A percentile compares a stretch with the other conserved stretches of the same genome.
phyloP scores from a whole-genome alignment of 2,113 vertebrate genomes.

The Heteronetta atricapilla region DNA sequence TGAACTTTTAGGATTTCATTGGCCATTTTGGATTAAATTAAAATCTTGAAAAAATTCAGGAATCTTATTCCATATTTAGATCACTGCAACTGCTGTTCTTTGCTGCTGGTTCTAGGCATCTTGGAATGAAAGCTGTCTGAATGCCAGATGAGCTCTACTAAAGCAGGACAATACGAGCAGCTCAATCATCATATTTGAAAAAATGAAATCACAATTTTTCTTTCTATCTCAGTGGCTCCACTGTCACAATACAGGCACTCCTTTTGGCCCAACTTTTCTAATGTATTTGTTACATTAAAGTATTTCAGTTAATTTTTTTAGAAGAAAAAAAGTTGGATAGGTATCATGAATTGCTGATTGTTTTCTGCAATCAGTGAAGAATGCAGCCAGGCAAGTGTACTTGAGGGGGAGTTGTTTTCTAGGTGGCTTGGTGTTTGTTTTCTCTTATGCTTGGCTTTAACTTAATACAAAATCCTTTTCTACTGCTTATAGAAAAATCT shows the following conservation, averaged over 20 bases:
- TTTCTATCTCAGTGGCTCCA: neutral
- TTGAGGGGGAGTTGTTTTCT: neutral
- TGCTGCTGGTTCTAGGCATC: neutral
- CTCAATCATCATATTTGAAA: neutral
- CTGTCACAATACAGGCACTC: neutral
- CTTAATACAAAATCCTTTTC: neutral
- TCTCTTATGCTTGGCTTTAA: slow-evolving; percentile 14
- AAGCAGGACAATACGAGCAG: neutral
- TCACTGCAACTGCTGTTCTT: slow-evolving; percentile 2
- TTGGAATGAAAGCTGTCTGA: neutral
- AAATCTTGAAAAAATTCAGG: slow-evolving; percentile 45
- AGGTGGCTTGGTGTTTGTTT: slow-evolving; percentile 8
- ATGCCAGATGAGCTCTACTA: neutral
- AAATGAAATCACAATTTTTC: neutral
- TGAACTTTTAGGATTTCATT: slow-evolving; percentile 54
- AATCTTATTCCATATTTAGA: neutral
- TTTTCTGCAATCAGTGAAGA: neutral
- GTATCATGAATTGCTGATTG: neutral
- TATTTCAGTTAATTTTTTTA: neutral
- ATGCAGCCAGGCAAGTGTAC: neutral
- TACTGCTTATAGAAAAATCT: neutral
- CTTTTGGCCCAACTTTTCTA: neutral
- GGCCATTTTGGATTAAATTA: slow-evolving; percentile 53
- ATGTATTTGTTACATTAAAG: neutral
- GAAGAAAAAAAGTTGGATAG: neutral